Evolutionary conservation across 2,888 invertebrate species (phyloP), one percentile per base, ranked within the genome.

Genomic region (Mactromeris polynyma): DNA sequence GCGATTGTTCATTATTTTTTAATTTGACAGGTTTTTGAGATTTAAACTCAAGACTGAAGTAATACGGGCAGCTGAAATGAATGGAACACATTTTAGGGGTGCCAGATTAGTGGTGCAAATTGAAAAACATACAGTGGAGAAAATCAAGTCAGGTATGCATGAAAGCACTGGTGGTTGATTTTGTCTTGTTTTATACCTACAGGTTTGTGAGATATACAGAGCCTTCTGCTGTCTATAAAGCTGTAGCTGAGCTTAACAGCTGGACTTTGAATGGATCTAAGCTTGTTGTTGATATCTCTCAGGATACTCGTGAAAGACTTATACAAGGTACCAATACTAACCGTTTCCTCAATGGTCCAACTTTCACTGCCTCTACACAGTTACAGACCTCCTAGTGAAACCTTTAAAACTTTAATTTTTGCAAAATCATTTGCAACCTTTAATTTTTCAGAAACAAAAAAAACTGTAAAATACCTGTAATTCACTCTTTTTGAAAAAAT

Each of bases 131-230:
- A 83, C 73, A 26, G 9, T 19, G 31, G 42, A 4, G 33, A 83
- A 73, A 73, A 42, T 83, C 46, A 0, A 73, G 42, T 1, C 17
- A 83, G 64, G 81, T 81, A 81, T 21, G 73, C 3, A 19, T 58
- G 7, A 2, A n/a, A n/a, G n/a, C n/a, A n/a, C n/a, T n/a, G n/a
- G n/a, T n/a, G 58, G 26, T 58, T 21, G n/a, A 2, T 9, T 7
- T n/a, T 58, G 21, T 58, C n/a, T 58, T 69, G 14, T 40, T 83
- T 73, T 83, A n/a, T 83, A 46, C 42, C 69, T 26, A 84, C 38
- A 91, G 91, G 58, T 91, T 91, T 89, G 91, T 89, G 54, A 77
- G 91, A n/a, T 91, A 69, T 78, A n/a, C 31, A 9, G 73, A 83
- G 3, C 33, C 69, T 11, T 81, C 64, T 0, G 77, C 82, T 21